Base-by-base conservation (phyloP, 2,888 invertebrate species). In the Callyntrura guangdongensis region DNA sequence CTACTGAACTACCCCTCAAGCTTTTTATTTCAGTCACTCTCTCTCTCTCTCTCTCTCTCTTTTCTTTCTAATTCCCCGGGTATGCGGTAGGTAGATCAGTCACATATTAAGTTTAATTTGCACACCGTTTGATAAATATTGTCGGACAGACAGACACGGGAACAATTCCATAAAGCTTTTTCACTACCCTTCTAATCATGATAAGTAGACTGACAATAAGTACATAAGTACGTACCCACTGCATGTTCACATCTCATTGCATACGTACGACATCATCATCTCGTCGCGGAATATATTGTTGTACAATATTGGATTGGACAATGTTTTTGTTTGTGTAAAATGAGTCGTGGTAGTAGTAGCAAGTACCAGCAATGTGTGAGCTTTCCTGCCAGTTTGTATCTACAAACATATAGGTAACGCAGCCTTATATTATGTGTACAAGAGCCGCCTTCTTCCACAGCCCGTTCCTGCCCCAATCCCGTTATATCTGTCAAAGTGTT, bases 381-480 rank as follows among this genome's bases (percentile, higher is more conserved):
- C 69, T 53, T 8, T n/a, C 56, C 49, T 86, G 64, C 27, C 11
- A n/a, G n/a, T n/a, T 45, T 59, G n/a, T 59, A 11, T 81, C 17
- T 20, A 2, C 17, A 12, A 59, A 9, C 12, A 11, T 17, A 36
- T 27, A 20, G 20, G 36, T 81, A 61, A 59, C 12, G 11, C 36
- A 36, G 36, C 36, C 36, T 36, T 36, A 36, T 61, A 61, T 61
- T 56, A 17, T 69, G 36, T 36, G 69, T 77, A 27, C 53, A 84
- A 91, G 91, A 91, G 91, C 87, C 92, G 92, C 92, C 92, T 92
- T 91, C 89, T 79, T 85, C 83, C 67, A 67, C 89, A 49, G 88
- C 89, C 92, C 86, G 79, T 91, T 92, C 92, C 92, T 88, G 90
- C 92, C 92, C 92, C 88, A 90, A 92, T 91, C 91, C 87, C 84